Base-by-base conservation (phyloP, 2,888 invertebrate species). In the Hypomecis atomaria region DNA sequence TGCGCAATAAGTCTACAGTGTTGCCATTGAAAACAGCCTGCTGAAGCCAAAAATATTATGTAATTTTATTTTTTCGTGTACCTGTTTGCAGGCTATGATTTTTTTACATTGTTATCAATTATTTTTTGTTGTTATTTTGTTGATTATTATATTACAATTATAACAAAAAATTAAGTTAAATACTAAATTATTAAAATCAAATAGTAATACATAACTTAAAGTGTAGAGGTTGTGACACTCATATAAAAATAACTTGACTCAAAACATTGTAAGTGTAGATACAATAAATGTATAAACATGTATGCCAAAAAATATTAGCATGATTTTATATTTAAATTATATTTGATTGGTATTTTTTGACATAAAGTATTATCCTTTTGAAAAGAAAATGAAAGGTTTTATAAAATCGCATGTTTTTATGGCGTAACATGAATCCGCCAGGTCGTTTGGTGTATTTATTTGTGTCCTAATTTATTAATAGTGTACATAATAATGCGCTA, bases 11-110 rank as follows among this genome's bases (percentile, higher is more conserved):
- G 71, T 68, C 60, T 54, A 65, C 60, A 73, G 72, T 75, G 70
- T 75, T 75, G 78, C 78, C 78, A 81, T 79, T 73, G 8, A 40
- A 65, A 67, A 67, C 62, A 73, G 74, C 74, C 77, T 78, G 71
- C 63, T 59, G 48, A 74, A 77, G 71, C 79, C 79, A 82, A 37
- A 56, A 56, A 81, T 78, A 74, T 71, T 50, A 38, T 65, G 59
- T 69, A 60, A 72, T 70, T 69, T 69, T 53, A 34, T 50, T 37
- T 44, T 57, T 59, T 64, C 64, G 65, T 65, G 76, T 78, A 78
- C 78, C 81, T 81, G 75, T 73, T 73, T 49, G 62, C 57, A 61
- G 66, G 55, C 61, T 71, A 71, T 64, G 53, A 54, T 66, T 70
- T 62, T 61, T 72, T 69, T 56, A 54, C 45, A 37, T 70, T 71